Evolutionary conservation across 2,888 invertebrate species (phyloP).

Genomic region (Cryptus viduatorius): DNA sequence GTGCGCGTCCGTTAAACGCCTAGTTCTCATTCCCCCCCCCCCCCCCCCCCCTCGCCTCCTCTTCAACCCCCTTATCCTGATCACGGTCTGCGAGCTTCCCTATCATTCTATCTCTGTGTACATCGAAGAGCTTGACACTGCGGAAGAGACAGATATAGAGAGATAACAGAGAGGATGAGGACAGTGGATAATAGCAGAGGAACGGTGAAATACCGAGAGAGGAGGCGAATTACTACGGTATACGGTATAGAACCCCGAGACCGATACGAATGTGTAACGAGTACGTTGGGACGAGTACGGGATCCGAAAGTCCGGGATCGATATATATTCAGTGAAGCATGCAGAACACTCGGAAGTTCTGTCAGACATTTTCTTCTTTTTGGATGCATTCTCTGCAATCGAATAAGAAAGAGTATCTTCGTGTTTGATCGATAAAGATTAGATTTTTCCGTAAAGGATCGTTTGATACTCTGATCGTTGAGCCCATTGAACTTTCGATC

Average conservation of each 20-base stretch:
- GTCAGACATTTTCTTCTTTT: not conserved
- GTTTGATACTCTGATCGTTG: too few relatives aligned
- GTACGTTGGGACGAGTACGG: not conserved
- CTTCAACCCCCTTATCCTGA: constrained; percentile 5
- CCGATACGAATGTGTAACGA: constrained; percentile 29
- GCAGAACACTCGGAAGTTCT: constrained; percentile 6
- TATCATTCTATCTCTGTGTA: constrained; percentile 37
- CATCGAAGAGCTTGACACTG: constrained; percentile 43
- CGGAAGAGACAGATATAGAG: constrained; percentile 28
- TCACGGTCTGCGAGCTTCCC: not conserved
- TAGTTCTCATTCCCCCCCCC: constrained; percentile 50
- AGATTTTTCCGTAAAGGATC: too few relatives aligned
- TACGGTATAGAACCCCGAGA: constrained; percentile 4
- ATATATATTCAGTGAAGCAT: constrained; percentile 1
- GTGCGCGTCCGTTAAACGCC: constrained; percentile 74
- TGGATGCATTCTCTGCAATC: not conserved
- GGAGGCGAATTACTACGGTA: constrained; percentile 28
- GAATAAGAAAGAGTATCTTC: not conserved
- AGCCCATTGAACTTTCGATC: not conserved
- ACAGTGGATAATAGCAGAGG: constrained; percentile 13
- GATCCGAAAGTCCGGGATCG: constrained; percentile 9
- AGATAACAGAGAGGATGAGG: not conserved
- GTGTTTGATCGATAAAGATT: not conserved
- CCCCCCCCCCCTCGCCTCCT: not conserved
- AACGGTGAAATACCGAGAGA: constrained; percentile 17